Evolutionary conservation across 2,797 vertebrate species (phyloP).

Genomic region (Enteromius afrohamiltoni): DNA sequence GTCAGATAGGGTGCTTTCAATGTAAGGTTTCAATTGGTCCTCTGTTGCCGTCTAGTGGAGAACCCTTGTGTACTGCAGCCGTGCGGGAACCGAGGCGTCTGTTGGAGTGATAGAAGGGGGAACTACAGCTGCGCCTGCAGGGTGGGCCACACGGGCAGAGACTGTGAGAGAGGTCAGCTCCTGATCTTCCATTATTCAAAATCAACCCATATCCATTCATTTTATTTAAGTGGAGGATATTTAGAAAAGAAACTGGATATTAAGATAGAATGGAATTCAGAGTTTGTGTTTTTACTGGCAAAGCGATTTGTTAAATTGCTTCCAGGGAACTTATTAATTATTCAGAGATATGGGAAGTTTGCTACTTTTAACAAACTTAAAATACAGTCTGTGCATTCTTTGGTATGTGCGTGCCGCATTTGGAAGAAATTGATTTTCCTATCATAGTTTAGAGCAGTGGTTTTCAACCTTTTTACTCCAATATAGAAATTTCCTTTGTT

Average conservation of each 20-base stretch:
- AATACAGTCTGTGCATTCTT: not conserved
- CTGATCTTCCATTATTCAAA: constrained; percentile 14
- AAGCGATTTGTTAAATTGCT: constrained; percentile 11
- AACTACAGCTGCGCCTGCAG: constrained; percentile 94
- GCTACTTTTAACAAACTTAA: not conserved
- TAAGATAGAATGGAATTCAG: constrained; percentile 5
- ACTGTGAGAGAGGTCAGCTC: constrained; percentile 90
- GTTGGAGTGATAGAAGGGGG: constrained; percentile 83
- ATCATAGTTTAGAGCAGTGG: not conserved
- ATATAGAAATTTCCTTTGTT: not conserved
- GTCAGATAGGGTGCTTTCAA: constrained; percentile 9
- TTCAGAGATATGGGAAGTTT: not conserved
- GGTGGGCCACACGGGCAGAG: constrained; percentile 92
- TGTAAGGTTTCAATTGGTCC: constrained; percentile 47
- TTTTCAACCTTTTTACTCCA: not conserved
- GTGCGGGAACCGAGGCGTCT: constrained; percentile 91
- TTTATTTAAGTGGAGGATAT: not conserved
- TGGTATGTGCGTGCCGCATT: not conserved
- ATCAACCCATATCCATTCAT: constrained; percentile 27
- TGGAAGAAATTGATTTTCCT: not conserved
- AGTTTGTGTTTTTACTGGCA: constrained; percentile 11
- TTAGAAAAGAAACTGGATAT: constrained; percentile 23
- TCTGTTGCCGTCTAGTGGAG: constrained; percentile 83
- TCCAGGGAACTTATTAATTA: not conserved
- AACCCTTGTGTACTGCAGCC: constrained; percentile 92